phyloP scores from a whole-genome alignment of 1,140 invertebrate genomes.

The Zaprionus taronus region DNA sequence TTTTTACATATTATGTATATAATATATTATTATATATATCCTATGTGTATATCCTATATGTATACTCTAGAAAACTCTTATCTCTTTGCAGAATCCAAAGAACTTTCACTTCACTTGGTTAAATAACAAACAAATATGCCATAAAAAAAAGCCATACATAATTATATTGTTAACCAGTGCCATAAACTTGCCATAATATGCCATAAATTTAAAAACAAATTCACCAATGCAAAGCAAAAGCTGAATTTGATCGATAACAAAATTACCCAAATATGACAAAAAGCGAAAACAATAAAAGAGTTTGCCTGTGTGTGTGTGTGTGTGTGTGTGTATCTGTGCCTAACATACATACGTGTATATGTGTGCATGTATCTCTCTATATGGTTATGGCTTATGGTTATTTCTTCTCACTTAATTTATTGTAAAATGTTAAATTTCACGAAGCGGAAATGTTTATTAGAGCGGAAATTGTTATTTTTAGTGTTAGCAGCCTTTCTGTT shows the following conservation, averaged over 20 bases:
- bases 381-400: constrained; percentile 65
- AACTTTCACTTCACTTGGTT: background rate
- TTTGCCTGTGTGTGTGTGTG: background rate
- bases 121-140: background rate
- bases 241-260: constrained; percentile 58
- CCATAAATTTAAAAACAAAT: constrained; percentile 5
- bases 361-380: constrained; percentile 46
- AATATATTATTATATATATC: too few species aligned
- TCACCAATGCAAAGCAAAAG: constrained; percentile 12
- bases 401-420: constrained; percentile 83
- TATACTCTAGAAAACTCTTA: background rate
- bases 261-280: constrained; percentile 27
- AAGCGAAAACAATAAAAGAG: constrained; percentile 6
- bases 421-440: constrained; percentile 83
- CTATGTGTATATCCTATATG: too few species aligned
- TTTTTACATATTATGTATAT: too few species aligned
- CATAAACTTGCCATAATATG: constrained; percentile 8
- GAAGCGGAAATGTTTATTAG: constrained; percentile 84
- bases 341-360: background rate
- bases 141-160: constrained; percentile 2
- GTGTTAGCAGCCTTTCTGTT: constrained; percentile 63
- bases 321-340: constrained; percentile 11
- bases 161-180: background rate
- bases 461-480: constrained; percentile 84
- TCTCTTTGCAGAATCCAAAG: background rate